phyloP scores from a whole-genome alignment of 2,888 invertebrate genomes.

The Thymelicus acteon region DNA sequence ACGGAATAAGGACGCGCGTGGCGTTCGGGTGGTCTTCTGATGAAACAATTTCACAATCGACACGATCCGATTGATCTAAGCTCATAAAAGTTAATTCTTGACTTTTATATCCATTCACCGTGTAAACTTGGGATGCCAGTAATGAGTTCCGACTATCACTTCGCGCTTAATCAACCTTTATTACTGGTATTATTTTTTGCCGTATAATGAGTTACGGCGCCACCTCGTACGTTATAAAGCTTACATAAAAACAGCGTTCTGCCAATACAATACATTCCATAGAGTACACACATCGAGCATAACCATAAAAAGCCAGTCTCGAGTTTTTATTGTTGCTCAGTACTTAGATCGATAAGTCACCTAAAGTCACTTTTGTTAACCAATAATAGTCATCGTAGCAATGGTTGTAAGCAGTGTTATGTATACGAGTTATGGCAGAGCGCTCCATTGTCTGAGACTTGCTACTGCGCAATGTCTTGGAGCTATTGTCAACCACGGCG shows the following conservation, averaged over 20 bases:
- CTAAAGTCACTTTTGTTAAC: constrained; percentile 50
- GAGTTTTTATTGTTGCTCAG: constrained; percentile 43
- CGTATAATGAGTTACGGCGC: constrained; percentile 52
- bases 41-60: constrained; percentile 53
- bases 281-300: constrained; percentile 4
- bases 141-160: constrained; percentile 6
- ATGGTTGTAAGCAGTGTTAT: constrained; percentile 25
- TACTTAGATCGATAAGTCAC: constrained; percentile 59
- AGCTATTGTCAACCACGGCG: constrained; percentile 60
- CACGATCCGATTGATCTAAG: constrained; percentile 42
- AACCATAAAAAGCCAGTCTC: constrained; percentile 17
- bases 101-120: constrained; percentile 54
- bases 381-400: constrained; percentile 58
- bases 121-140: constrained; percentile 38
- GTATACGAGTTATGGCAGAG: constrained; percentile 54
- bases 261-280: constrained; percentile 43
- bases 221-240: constrained; percentile 47
- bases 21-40: constrained; percentile 66
- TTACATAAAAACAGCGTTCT: constrained; percentile 20
- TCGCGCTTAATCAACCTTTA: constrained; percentile 29
- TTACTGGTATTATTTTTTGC: constrained; percentile 25
- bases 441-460: constrained; percentile 68
- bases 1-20: constrained; percentile 43
- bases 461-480: constrained; percentile 71
- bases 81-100: constrained; percentile 45